Evolutionary conservation across 1,140 invertebrate genomes (phyloP).

Genomic region (Diuraphis noxia): DNA sequence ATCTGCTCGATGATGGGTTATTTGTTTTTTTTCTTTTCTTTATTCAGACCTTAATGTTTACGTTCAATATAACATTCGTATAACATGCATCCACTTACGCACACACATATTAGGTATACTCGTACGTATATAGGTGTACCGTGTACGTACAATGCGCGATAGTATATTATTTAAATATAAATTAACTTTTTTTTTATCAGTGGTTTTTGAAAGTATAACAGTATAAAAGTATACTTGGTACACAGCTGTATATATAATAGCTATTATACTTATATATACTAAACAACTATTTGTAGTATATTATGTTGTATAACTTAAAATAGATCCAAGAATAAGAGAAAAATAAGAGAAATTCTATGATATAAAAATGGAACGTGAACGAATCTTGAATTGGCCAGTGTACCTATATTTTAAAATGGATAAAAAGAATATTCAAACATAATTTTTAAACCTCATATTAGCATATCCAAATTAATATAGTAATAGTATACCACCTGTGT

Average conservation of each 20-base stretch:
- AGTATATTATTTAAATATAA: neutral
- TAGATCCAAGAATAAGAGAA: neutral
- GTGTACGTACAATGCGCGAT: neutral
- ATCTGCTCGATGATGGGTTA: conserved; percentile 38
- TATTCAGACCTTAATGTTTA: conserved; percentile 30
- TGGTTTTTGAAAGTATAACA: neutral
- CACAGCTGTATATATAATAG: neutral
- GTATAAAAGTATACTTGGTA: neutral
- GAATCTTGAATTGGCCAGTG: neutral
- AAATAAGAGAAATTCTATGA: neutral
- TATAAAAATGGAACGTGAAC: neutral
- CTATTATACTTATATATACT: neutral
- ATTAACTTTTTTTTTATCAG: neutral
- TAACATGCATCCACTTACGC: neutral
- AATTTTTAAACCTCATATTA: neutral
- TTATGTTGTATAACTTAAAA: neutral
- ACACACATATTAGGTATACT: neutral
- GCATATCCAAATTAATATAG: neutral
- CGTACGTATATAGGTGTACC: neutral
- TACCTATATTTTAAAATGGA: neutral
- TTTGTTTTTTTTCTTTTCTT: conserved; percentile 51
- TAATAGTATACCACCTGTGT: too few relatives aligned
- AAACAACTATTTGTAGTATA: neutral
- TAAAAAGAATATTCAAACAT: neutral
- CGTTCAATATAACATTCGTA: conserved; percentile 32